Conservation (phyloP, 1,140 invertebrate species). For the Rhyacophila brunnea region DNA sequence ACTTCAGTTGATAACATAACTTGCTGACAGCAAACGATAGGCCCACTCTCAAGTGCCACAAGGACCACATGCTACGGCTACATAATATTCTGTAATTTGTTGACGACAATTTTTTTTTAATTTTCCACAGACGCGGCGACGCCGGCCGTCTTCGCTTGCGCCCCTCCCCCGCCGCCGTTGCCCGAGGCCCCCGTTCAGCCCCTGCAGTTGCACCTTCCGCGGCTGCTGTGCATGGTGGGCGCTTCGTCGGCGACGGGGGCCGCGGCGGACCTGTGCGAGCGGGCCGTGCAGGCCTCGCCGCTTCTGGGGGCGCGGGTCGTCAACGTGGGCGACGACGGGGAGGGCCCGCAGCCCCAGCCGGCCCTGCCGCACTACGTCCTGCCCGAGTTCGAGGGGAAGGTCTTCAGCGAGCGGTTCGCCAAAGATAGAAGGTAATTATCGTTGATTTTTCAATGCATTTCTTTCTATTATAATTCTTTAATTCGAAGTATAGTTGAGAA, state of each 20-base stretch:
- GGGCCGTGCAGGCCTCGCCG: constrained; percentile 57
- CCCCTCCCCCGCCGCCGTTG: constrained; percentile 41
- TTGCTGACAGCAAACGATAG: too few relatives aligned
- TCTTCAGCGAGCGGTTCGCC: constrained; percentile 4
- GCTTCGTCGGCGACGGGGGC: constrained; percentile 38
- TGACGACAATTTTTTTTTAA: neutral
- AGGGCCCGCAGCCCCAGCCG: neutral
- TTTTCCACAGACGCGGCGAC: constrained; percentile 34
- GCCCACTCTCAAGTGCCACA: too few relatives aligned
- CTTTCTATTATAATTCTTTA: too few relatives aligned
- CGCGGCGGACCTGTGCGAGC: constrained; percentile 51
- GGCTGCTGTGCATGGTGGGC: constrained; percentile 29
- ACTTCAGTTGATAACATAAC: too few relatives aligned
- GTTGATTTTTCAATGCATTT: too few relatives aligned
- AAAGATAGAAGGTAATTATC: neutral
- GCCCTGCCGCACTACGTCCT: constrained; percentile 3
- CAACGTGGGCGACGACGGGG: constrained; percentile 49
- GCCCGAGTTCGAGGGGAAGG: constrained; percentile 13
- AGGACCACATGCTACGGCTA: too few relatives aligned
- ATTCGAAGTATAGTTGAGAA: too few relatives aligned
- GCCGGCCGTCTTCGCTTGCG: constrained; percentile 39
- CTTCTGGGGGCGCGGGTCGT: constrained; percentile 64
- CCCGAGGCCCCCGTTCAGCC: constrained; percentile 41
- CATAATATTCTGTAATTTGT: too few relatives aligned
- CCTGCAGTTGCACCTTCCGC: constrained; percentile 44